A percentile compares a stretch with the other conserved stretches of the same genome.
Conservation (phyloP, 2,888 invertebrate genomes). For the Leptinotarsa haldemani region DNA sequence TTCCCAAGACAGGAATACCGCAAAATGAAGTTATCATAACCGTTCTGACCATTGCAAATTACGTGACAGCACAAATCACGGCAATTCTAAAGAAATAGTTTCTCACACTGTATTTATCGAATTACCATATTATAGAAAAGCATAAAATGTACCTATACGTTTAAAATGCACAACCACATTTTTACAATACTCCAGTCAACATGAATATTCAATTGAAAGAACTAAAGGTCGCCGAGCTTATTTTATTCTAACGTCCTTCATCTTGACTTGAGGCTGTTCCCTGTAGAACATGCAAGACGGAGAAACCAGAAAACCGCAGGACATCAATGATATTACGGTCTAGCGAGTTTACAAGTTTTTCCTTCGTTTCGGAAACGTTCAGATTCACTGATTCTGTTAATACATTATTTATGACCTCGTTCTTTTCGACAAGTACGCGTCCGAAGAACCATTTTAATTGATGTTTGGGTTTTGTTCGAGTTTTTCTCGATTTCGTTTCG, state of each 20-base stretch:
- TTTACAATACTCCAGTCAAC: slow-evolving; percentile 21
- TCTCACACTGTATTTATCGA: slow-evolving; percentile 25
- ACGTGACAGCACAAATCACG: slow-evolving; percentile 14
- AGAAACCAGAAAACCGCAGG: slow-evolving; percentile 25
- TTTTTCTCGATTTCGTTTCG: slow-evolving; percentile 4
- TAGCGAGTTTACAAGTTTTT: slow-evolving; percentile 20
- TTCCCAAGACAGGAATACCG: not conserved
- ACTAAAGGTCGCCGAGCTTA: slow-evolving; percentile 32
- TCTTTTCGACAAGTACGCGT: slow-evolving; percentile 25
- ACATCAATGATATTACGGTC: slow-evolving; percentile 24
- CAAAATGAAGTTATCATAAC: slow-evolving; percentile 16
- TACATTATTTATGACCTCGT: slow-evolving; percentile 30
- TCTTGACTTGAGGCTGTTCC: slow-evolving; percentile 40
- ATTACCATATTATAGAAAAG: slow-evolving; percentile 27
- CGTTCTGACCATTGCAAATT: slow-evolving; percentile 16
- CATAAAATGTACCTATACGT: slow-evolving; percentile 11
- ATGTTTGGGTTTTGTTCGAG: slow-evolving; percentile 22
- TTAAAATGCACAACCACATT: slow-evolving; percentile 27
- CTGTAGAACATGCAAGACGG: slow-evolving; percentile 22
- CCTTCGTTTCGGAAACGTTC: slow-evolving; percentile 18
- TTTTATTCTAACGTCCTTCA: slow-evolving; percentile 38
- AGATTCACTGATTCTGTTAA: slow-evolving; percentile 31
- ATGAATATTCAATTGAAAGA: slow-evolving; percentile 29
- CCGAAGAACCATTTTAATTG: slow-evolving; percentile 21
- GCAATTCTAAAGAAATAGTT: slow-evolving; percentile 18